phyloP scores from a whole-genome alignment of 2,888 invertebrate genomes.

The Lasioglossum figueresi region DNA sequence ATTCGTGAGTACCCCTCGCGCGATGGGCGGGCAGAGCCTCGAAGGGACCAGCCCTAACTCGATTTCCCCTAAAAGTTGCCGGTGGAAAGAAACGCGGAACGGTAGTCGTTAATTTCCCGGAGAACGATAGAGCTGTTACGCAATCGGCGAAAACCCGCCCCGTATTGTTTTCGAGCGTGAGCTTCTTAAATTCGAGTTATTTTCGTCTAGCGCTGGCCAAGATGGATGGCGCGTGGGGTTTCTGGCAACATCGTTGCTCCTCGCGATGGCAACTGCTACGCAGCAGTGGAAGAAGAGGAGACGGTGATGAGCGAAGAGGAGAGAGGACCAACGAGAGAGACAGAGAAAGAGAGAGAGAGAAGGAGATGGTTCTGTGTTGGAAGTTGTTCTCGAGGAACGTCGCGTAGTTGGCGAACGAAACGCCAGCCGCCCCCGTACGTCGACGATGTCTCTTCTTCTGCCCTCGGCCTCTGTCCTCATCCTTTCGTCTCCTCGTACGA shows the following conservation, averaged over 20 bases:
- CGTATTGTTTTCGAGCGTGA: slow-evolving; percentile 81
- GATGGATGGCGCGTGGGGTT: slow-evolving; percentile 80
- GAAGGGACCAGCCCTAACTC: slow-evolving; percentile 16
- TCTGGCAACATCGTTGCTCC: slow-evolving; percentile 66
- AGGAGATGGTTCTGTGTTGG: slow-evolving; percentile 38
- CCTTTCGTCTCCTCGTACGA: slow-evolving; percentile 40
- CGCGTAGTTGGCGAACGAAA: slow-evolving; percentile 72
- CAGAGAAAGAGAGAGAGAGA: slow-evolving; percentile 8
- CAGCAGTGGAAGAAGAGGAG: slow-evolving; percentile 23
- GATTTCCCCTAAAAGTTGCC: not conserved
- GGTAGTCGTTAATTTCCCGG: slow-evolving; percentile 44
- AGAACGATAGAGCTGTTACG: slow-evolving; percentile 65
- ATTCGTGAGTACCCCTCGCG: not conserved
- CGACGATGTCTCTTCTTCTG: slow-evolving; percentile 43
- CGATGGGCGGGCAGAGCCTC: not conserved
- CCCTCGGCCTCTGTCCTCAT: slow-evolving; percentile 26
- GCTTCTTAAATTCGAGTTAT: slow-evolving; percentile 82
- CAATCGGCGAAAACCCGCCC: slow-evolving; percentile 70
- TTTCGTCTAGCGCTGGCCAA: slow-evolving; percentile 79
- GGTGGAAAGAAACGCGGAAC: not conserved
- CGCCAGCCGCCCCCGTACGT: slow-evolving; percentile 53
- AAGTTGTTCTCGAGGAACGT: slow-evolving; percentile 70
- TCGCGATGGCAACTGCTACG: slow-evolving; percentile 66
- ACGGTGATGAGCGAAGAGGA: not conserved
- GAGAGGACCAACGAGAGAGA: not conserved